Evolutionary conservation across 2,113 vertebrate genomes (phyloP), one percentile per base, ranked within the genome.

Genomic region (Ibidorhyncha struthersii): DNA sequence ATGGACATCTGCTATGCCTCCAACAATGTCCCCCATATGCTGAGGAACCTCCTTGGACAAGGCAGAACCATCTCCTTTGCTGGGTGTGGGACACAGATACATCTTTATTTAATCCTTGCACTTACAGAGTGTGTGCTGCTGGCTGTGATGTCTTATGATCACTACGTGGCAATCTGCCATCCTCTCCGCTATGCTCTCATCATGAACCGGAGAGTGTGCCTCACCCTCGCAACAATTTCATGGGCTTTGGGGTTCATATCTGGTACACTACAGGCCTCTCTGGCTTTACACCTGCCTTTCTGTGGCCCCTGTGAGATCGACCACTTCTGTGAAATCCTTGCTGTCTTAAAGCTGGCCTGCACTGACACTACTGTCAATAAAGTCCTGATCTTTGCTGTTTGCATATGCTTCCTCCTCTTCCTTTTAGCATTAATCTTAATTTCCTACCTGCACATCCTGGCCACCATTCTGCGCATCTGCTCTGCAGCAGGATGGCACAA

Each of bases 301-400:
- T 95, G 95, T 40, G 89, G 94, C 11, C 65, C 86, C 66, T 80
- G 56, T 2, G 13, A 95, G 67, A 41, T 94, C 62, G 94, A 78
- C 29, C 92, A 95, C 70, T 93, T 97, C 87, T 97, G 97, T 89
- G 96, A 97, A 69, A 34, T 97, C 30, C 91, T 96, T 40, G 95
- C 96, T 36, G 25, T 98, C 36, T 90, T 97, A 40, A 96, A 73
- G 32, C 56, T 96, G 69, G 87, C 83, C 55, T 98, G 94, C 34
- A 71, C 94, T 15, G 93, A 97, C 65, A 93, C 83, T 2, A 19
- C 19, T 10, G 59, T 86, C 32, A 95, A 93, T 62, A 55, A 93
- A 41, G 5, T 78, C 1, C 82, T 94, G 34, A 95, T 96, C 26
- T 87, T 96, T 53, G 71, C 40, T 9, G 91, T 87, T 4, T 97